A percentile compares a stretch with the other conserved stretches of the same genome.
Conservation (phyloP, 2,113 vertebrate species). For the Delphinus delphis region DNA sequence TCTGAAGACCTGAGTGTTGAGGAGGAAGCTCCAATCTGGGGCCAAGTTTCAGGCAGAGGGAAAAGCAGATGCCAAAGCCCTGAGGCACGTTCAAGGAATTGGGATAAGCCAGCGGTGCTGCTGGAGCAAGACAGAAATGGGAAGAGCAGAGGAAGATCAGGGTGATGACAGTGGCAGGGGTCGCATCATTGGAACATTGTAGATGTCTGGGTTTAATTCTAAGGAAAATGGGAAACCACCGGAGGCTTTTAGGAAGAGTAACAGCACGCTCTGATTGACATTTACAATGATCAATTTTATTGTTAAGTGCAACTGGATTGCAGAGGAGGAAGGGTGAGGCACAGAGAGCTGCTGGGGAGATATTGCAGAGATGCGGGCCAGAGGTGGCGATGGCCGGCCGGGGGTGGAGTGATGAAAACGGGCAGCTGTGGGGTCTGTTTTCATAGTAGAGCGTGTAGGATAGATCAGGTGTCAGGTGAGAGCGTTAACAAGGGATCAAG, state of each 20-base stretch:
- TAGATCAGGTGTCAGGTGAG: not conserved
- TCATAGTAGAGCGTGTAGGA: not conserved
- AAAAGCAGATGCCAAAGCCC: not conserved
- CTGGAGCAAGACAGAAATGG: not conserved
- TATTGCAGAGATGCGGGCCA: not conserved
- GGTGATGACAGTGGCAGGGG: not conserved
- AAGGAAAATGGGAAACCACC: not conserved
- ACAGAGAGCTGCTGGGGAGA: too few species aligned
- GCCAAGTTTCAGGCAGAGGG: not conserved
- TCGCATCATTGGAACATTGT: not conserved
- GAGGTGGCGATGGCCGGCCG: not conserved
- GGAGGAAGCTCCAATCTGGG: not conserved
- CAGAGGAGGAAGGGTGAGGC: not conserved
- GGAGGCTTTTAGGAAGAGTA: not conserved
- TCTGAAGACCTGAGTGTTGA: not conserved
- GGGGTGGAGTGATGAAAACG: fast-evolving
- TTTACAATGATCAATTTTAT: not conserved
- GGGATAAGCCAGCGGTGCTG: not conserved
- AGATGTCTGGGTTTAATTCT: not conserved
- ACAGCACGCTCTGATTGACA: not conserved
- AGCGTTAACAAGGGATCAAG: not conserved
- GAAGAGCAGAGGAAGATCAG: not conserved
- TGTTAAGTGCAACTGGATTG: not conserved
- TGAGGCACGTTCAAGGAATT: not conserved
- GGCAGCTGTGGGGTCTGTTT: not conserved